Evolutionary conservation across 2,113 vertebrate genomes (phyloP).

Genomic region (Colaptes auratus): DNA sequence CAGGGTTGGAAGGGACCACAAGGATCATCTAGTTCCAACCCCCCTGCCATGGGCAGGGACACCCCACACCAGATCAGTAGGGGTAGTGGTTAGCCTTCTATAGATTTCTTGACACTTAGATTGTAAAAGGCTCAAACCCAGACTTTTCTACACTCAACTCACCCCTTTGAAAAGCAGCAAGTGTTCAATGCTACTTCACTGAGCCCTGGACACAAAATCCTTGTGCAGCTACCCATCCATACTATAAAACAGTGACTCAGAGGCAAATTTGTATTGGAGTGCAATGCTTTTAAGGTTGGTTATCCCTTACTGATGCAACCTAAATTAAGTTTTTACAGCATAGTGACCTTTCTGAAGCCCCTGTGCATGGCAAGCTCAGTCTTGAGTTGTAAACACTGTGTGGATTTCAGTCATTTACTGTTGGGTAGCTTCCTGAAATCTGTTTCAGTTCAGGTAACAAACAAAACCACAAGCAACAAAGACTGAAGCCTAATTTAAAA

Average conservation of each 20-base stretch:
- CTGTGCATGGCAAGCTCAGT: not conserved
- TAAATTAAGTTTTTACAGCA: not conserved
- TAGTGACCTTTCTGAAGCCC: not conserved
- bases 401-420: not conserved
- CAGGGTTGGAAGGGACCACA: too few species aligned
- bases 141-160: not conserved
- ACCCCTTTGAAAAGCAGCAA: not conserved
- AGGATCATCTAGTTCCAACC: too few species aligned
- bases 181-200: fast-evolving
- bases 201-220: not conserved
- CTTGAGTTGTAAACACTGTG: not conserved
- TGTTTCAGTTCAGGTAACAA: not conserved
- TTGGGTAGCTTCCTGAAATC: not conserved
- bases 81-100: not conserved
- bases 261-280: not conserved
- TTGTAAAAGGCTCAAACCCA: not conserved
- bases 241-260: not conserved
- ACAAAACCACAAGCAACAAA: not conserved
- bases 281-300: not conserved
- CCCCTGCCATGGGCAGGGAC: too few species aligned
- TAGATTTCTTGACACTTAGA: not conserved
- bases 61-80: too few species aligned
- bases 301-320: not conserved
- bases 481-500: not conserved
- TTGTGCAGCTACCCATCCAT: fast-evolving